Evolutionary conservation across 2,797 vertebrate genomes (phyloP).

Genomic region (Girardinus metallicus): DNA sequence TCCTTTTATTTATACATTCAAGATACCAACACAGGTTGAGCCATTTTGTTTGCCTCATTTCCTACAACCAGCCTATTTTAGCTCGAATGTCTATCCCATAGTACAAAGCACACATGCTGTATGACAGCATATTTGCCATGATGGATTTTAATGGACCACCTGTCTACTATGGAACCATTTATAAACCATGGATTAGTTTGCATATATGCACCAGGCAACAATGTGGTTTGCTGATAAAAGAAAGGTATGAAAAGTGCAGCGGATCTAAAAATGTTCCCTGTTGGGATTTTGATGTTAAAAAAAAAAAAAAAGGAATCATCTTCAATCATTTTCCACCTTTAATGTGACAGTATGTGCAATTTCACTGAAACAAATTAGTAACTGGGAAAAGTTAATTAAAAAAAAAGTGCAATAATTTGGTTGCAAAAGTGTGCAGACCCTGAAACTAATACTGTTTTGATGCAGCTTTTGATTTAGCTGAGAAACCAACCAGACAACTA

Average conservation of each 20-base stretch:
- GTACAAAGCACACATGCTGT: constrained; percentile 39
- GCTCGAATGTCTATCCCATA: constrained; percentile 21
- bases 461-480: background rate
- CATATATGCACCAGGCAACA: constrained; percentile 73
- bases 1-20: constrained; percentile 71
- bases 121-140: constrained; percentile 25
- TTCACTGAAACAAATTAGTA: background rate
- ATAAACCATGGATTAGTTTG: constrained; percentile 70
- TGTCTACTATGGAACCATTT: constrained; percentile 12
- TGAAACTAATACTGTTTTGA: background rate
- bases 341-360: background rate
- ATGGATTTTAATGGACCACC: constrained; percentile 23
- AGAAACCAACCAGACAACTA: background rate
- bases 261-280: background rate
- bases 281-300: background rate
- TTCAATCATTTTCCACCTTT: background rate
- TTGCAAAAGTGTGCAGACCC: background rate
- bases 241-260: constrained; percentile 27
- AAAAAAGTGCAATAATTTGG: background rate
- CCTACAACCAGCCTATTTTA: constrained; percentile 24
- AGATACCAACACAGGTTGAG: constrained; percentile 53
- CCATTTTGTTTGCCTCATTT: constrained; percentile 49
- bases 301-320: background rate
- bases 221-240: constrained; percentile 54
- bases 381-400: background rate